These are phyloP conservation scores for Sinotaia quadrata DNA, from an alignment of 2,888 invertebrate species.

Conservation along the genomic window DNA sequence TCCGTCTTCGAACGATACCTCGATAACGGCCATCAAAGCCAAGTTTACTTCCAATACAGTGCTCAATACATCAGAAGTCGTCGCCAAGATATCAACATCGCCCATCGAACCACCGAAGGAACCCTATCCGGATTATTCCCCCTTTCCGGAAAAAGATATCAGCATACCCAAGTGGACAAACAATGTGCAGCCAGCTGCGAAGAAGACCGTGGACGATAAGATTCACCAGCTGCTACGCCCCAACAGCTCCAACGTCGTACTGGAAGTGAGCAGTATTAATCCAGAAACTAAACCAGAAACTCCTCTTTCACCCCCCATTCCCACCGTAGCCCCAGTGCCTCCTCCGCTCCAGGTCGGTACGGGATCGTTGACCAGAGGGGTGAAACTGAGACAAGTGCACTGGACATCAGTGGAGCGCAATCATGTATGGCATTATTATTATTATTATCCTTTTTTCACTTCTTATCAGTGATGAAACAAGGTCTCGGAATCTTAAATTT, in stretches of 20 bases:
- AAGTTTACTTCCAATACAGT: constrained; percentile 4
- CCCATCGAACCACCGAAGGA: no score
- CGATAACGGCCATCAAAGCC: constrained; percentile 9
- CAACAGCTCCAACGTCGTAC: no score
- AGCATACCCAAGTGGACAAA: no score
- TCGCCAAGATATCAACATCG: no score
- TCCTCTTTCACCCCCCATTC: constrained; percentile 20
- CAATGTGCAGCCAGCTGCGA: no score
- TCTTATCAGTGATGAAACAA: no score
- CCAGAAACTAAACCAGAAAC: constrained; percentile 21
- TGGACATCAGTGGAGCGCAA: constrained; percentile 49
- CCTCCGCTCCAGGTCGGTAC: constrained; percentile 14
- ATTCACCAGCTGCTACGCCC: not conserved
- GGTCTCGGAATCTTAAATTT: no score
- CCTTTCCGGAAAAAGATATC: no score
- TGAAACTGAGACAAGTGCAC: constrained; percentile 51
- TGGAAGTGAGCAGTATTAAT: no score
- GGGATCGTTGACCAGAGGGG: constrained; percentile 1
- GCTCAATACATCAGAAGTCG: not conserved
- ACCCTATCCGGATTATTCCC: no score
- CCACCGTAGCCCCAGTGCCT: not conserved
- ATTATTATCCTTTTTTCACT: no score
- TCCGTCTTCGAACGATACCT: constrained; percentile 18
- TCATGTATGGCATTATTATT: constrained; percentile 41
- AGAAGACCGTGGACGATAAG: not conserved